phyloP scores from a whole-genome alignment of 2,797 vertebrate species.

The Octomys mimax region DNA sequence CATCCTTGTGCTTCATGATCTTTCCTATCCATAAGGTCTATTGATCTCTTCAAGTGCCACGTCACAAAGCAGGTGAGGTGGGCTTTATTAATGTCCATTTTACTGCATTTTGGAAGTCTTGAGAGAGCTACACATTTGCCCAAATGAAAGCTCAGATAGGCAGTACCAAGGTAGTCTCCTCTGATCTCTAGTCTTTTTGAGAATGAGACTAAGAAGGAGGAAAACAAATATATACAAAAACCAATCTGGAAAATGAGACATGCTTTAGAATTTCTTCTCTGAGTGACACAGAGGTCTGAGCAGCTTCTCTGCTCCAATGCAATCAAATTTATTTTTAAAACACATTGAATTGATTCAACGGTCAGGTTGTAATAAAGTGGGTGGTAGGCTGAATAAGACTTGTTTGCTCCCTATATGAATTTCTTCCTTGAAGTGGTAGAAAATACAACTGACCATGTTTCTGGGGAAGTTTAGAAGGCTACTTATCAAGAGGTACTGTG shows the following conservation, averaged over 20 bases:
- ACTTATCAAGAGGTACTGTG: neutral
- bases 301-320: neutral
- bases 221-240: neutral
- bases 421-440: constrained; percentile 29
- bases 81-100: neutral
- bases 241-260: neutral
- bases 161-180: neutral
- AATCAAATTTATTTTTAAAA: constrained; percentile 56
- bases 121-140: neutral
- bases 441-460: constrained; percentile 22
- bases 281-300: neutral
- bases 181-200: neutral
- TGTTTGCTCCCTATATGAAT: constrained; percentile 48
- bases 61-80: neutral
- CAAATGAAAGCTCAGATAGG: neutral
- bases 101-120: neutral
- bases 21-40: neutral
- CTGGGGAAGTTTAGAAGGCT: constrained; percentile 59
- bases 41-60: neutral
- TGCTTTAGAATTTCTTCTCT: neutral
- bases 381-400: constrained; percentile 22
- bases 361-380: neutral
- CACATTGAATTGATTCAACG: constrained; percentile 18
- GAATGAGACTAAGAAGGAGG: neutral
- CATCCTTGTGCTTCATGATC: neutral